These are phyloP conservation scores for Lepisosteus oculatus DNA, from an alignment of 2,113 vertebrate genomes.

Conservation along the genomic window DNA sequence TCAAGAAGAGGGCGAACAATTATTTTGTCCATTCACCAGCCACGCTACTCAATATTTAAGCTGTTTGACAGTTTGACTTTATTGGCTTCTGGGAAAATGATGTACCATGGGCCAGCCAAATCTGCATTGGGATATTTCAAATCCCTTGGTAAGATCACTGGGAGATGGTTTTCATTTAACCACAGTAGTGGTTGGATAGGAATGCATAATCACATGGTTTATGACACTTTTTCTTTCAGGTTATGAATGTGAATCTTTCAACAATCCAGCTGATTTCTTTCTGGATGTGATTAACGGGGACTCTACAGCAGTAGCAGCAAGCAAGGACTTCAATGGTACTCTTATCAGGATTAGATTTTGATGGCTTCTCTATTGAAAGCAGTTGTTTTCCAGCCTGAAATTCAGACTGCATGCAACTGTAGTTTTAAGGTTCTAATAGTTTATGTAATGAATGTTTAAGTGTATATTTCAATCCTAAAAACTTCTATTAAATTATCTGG, in stretches of 20 bases:
- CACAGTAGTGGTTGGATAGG: background rate
- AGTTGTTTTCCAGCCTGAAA: background rate
- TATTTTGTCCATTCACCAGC: constrained; percentile 62
- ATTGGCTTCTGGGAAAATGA: constrained; percentile 49
- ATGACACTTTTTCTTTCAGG: constrained; percentile 31
- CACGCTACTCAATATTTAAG: constrained; percentile 62
- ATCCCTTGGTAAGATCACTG: constrained; percentile 43
- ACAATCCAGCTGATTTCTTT: constrained; percentile 63
- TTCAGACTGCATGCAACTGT: no score
- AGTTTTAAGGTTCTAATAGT: no score
- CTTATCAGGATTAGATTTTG: background rate
- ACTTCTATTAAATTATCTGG: no score
- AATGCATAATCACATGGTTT: background rate
- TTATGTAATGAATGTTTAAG: no score
- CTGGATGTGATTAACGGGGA: constrained; percentile 60
- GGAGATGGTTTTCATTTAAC: background rate
- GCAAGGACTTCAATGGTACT: constrained; percentile 5
- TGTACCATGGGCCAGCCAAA: constrained; percentile 52
- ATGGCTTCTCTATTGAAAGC: background rate
- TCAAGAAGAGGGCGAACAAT: constrained; percentile 58
- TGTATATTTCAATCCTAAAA: no score
- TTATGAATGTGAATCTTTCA: constrained; percentile 58
- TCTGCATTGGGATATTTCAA: constrained; percentile 49
- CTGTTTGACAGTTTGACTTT: constrained; percentile 58
- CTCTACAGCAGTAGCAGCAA: constrained; percentile 52